These are phyloP conservation scores for Prionace glauca DNA, from an alignment of 2,797 vertebrate species.

Conservation along the genomic window DNA sequence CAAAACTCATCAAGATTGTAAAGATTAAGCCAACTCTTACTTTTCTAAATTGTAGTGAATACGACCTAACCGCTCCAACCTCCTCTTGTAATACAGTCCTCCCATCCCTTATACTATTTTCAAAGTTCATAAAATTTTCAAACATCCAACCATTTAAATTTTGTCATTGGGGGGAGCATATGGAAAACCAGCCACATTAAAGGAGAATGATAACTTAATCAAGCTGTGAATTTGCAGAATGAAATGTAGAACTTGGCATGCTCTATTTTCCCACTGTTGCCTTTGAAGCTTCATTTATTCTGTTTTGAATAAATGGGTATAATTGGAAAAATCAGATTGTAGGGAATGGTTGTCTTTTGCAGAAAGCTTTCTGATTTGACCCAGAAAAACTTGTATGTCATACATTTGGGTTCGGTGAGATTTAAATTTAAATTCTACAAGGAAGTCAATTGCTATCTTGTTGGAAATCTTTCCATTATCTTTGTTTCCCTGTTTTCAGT, in stretches of 20 bases:
- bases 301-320: neutral
- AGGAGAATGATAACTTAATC: neutral
- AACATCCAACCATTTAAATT: neutral
- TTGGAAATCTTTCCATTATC: neutral
- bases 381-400: neutral
- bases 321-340: neutral
- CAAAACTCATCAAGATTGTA: no score
- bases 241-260: no score
- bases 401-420: neutral
- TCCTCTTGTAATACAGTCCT: no score
- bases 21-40: no score
- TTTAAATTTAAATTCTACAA: neutral
- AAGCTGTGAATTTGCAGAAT: neutral
- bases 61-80: no score
- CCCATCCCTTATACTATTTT: no score
- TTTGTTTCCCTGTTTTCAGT: neutral
- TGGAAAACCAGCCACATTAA: neutral
- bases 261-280: neutral
- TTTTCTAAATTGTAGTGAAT: no score
- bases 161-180: neutral
- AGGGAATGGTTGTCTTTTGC: neutral
- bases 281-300: neutral
- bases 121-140: no score
- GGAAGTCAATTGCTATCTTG: neutral
- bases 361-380: neutral